These are phyloP conservation scores for Drosophila dunni DNA, from an alignment of 1,140 invertebrate species.

Conservation along the genomic window DNA sequence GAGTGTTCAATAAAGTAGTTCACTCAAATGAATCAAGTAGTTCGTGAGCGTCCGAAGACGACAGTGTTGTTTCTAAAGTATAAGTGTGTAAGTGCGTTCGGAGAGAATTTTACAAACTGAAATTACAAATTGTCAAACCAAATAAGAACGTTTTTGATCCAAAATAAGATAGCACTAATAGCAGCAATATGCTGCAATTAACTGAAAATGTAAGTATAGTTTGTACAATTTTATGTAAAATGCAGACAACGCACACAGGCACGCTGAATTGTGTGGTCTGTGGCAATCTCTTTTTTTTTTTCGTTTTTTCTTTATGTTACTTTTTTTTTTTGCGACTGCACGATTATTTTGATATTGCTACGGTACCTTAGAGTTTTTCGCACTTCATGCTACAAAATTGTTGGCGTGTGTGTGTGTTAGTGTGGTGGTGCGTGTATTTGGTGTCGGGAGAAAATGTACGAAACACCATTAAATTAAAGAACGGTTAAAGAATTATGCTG, in stretches of 20 bases:
- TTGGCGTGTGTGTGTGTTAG: conserved; percentile 10
- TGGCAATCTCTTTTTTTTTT: conserved; percentile 40
- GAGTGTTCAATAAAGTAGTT: background rate
- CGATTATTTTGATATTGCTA: conserved; percentile 49
- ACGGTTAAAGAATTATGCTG: conserved; percentile 32
- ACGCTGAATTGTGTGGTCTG: conserved; percentile 44
- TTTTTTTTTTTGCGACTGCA: conserved; percentile 54
- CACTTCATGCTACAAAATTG: conserved; percentile 43
- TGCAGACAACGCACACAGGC: conserved; percentile 41
- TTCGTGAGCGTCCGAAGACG: background rate
- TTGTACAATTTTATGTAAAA: conserved; percentile 36
- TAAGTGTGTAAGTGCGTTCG: conserved; percentile 44
- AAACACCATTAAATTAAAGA: conserved; percentile 32
- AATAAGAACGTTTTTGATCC: conserved; percentile 48
- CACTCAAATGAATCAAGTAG: background rate
- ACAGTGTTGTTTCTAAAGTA: conserved; percentile 48
- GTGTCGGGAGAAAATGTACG: conserved; percentile 25
- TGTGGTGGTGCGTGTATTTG: conserved; percentile 16
- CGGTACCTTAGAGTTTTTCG: conserved; percentile 60
- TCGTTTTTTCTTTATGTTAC: conserved; percentile 51
- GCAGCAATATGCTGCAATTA: conserved; percentile 68
- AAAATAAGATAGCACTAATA: conserved; percentile 31
- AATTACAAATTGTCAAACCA: conserved; percentile 44
- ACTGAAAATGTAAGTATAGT: conserved; percentile 61
- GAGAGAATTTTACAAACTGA: conserved; percentile 43